phyloP scores from a whole-genome alignment of 2,797 vertebrate species.

The Acanthiza pusilla region DNA sequence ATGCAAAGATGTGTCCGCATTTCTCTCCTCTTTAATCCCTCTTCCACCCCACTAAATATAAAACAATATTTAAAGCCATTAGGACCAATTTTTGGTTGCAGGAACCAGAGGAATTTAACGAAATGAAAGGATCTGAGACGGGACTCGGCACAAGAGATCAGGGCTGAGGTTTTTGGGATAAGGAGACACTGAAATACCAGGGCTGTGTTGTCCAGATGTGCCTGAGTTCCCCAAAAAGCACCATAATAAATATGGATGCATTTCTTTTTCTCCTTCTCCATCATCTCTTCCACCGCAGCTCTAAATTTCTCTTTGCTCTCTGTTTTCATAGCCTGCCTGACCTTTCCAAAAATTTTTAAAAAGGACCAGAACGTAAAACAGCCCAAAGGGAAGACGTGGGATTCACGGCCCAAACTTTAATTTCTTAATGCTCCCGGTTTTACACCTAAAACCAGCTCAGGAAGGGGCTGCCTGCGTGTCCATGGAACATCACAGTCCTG shows the following conservation, averaged over 20 bases:
- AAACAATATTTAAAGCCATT: neutral
- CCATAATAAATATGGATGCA: neutral
- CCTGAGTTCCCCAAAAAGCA: rapidly evolving
- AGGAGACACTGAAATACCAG: neutral
- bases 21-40: neutral
- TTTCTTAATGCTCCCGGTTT: neutral
- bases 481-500: neutral
- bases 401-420: neutral
- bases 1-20: neutral
- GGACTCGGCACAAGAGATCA: neutral
- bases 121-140: rapidly evolving
- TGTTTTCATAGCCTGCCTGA: neutral
- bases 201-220: neutral
- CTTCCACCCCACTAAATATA: neutral
- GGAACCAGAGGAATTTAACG: neutral
- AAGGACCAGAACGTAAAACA: rapidly evolving
- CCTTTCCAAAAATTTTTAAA: neutral
- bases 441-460: neutral
- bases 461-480: neutral
- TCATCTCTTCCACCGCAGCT: rapidly evolving
- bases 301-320: neutral
- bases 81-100: rapidly evolving
- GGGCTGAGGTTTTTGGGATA: neutral
- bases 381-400: neutral
- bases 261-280: neutral